Evolutionary conservation across 2,797 vertebrate species (phyloP), one percentile per base, ranked within the genome.

Genomic region (Calcarius lapponicus): DNA sequence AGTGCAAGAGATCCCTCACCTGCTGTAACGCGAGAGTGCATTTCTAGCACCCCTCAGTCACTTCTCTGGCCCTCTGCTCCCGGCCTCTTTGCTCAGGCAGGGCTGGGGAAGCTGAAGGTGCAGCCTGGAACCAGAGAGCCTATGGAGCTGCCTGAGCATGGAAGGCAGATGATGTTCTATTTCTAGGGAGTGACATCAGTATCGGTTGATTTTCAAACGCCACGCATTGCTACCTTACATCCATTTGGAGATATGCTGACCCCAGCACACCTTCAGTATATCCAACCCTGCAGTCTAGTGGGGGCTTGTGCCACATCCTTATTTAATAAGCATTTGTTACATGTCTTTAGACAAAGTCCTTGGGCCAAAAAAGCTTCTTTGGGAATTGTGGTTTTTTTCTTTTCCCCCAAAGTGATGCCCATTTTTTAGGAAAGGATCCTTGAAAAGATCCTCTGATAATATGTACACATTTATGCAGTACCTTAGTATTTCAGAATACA

Each of bases 71-170:
- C 40, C 26, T 48, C 76, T 91, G 36, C 10, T 69, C 56, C 69
- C 28, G 58, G n/a, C 6, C n/a, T 57, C 31, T 64, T 54, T 36
- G 58, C 62, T 53, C 54, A 61, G 76, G 38, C 25, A 76, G 54
- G 61, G 9, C 18, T 42, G 25, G 32, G 51, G 40, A 51, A 73
- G 42, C 31, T 20, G 40, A 51, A 73, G 42, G n/a, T 20, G 36
- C 22, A 56, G 5, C 4, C 22, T 69, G 34, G 40, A 65, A 17
- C 7, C 16, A 3, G 29, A 10, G 38, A 69, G 58, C 0, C 0
- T 36, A 15, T 6, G 0, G 7, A 58, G n/a, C 64, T 1, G 2
- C 60, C 56, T 56, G 62, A 9, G 15, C 0, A 0, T 24, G 13
- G 34, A 4, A 32, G 7, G 32, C 0, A 0, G 10, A 18, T 28